Conservation (phyloP, 2,888 invertebrate species). For the Pteria penguin region DNA sequence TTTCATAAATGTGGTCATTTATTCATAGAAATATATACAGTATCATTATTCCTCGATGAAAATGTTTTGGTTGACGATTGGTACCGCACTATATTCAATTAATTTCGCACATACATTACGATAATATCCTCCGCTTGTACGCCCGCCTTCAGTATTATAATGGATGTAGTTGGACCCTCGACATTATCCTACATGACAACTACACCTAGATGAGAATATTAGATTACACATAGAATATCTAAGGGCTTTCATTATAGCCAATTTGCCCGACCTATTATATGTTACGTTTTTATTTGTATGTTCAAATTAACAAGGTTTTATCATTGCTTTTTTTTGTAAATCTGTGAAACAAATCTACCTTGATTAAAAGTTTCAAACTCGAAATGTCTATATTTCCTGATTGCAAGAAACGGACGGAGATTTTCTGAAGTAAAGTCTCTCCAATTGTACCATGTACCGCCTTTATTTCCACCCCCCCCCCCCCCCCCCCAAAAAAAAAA, state of each 20-base stretch:
- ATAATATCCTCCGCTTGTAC: neutral
- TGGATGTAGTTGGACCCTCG: neutral
- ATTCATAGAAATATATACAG: too few relatives aligned
- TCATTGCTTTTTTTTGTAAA: too few relatives aligned
- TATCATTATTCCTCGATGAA: too few relatives aligned
- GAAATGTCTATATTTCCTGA: neutral
- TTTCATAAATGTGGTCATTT: too few relatives aligned
- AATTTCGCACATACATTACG: neutral
- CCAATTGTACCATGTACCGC: slow-evolving; percentile 19
- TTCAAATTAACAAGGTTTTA: too few relatives aligned
- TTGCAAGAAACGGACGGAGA: neutral
- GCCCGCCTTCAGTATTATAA: neutral
- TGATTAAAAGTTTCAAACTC: neutral
- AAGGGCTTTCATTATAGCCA: too few relatives aligned
- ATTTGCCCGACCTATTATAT: too few relatives aligned
- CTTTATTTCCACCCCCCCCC: neutral
- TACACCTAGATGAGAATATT: too few relatives aligned
- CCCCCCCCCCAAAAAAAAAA: slow-evolving; percentile 1
- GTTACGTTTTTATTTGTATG: too few relatives aligned
- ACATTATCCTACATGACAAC: neutral
- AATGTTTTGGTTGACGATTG: too few relatives aligned
- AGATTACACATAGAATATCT: too few relatives aligned
- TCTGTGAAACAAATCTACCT: neutral
- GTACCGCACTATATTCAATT: neutral
- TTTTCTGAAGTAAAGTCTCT: neutral